Evolutionary conservation across 2,888 invertebrate species (phyloP), one percentile per base, ranked within the genome.

Genomic region (Carabus problematicus): DNA sequence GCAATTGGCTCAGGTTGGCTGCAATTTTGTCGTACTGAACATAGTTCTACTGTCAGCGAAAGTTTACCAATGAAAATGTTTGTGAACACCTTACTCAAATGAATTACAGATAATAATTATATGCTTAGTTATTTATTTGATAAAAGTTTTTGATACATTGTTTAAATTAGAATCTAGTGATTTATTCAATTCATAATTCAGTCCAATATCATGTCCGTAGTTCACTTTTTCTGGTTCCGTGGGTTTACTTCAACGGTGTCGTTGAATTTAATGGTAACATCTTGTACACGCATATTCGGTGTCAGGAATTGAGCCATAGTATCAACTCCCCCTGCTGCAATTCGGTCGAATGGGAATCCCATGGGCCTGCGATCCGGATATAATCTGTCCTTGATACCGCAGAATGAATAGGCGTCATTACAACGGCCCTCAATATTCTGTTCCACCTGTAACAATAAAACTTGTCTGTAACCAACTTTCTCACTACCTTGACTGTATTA

Each of bases 311-410:
- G 88, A 0, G 79, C 73, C 54, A 93, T 81, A 0, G 84, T 84
- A 75, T 83, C 82, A 64, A 86, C 89, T 0, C 86, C 84, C 19
- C 79, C 76, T 0, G 87, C 83, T 11, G 89, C 86, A 69, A 86
- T 82, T 14, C 91, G 83, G 79, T 91, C 90, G 85, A 91, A 90
- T 11, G 95, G 95, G 83, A 85, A 95, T 56, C 95, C 95, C 94
- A 95, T 95, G 6, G 92, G 80, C 68, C 91, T 87, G 43, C 86
- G 85, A 82, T 95, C 95, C 0, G 95, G 95, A 80, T 92, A 95
- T 75, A 88, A 83, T 66, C 87, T 86, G 81, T 92, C 91, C 63
- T 88, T 87, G 14, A 94, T 83, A 1, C 94, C 94, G 75, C 94
- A 95, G 81, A 88, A 94, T 73, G 91, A 91, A 59, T 88, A 86